phyloP scores from a whole-genome alignment of 1,140 invertebrate genomes.

The Schlechtendalia chinensis region DNA sequence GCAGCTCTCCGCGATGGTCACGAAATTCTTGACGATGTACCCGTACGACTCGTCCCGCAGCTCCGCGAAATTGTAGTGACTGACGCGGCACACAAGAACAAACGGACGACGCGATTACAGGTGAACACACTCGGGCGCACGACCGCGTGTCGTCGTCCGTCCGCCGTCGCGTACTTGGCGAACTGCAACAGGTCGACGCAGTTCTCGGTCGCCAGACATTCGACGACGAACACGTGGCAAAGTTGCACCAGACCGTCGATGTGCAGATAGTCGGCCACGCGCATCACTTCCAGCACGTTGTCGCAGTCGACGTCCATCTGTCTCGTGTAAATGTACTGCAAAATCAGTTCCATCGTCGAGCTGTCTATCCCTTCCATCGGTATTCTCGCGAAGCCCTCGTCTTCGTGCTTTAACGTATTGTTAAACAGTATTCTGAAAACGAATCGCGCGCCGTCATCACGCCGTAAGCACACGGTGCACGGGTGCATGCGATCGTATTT shows the following conservation, averaged over 20 bases:
- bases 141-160: too few relatives aligned
- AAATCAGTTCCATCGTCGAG: slow-evolving; percentile 70
- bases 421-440: slow-evolving; percentile 74
- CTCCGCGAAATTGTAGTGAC: slow-evolving; percentile 67
- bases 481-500: too few relatives aligned
- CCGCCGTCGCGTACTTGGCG: slow-evolving; percentile 62
- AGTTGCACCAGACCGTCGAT: slow-evolving; percentile 73
- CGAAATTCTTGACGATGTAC: slow-evolving; percentile 73
- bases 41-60: slow-evolving; percentile 67
- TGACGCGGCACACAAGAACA: slow-evolving; percentile 52
- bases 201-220: slow-evolving; percentile 68
- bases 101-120: too few relatives aligned
- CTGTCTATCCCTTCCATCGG: slow-evolving; percentile 72
- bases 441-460: too few relatives aligned
- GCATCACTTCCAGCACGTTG: slow-evolving; percentile 75
- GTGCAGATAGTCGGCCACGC: slow-evolving; percentile 75
- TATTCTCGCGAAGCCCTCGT: slow-evolving; percentile 68
- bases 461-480: too few relatives aligned
- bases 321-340: slow-evolving; percentile 80
- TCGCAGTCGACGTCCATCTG: slow-evolving; percentile 67
- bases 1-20: slow-evolving; percentile 63
- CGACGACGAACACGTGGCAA: slow-evolving; percentile 72
- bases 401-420: slow-evolving; percentile 68
- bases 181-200: slow-evolving; percentile 80
- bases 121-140: too few relatives aligned